Evolutionary conservation across 2,113 vertebrate genomes (phyloP).

Genomic region (Otocyon megalotis): DNA sequence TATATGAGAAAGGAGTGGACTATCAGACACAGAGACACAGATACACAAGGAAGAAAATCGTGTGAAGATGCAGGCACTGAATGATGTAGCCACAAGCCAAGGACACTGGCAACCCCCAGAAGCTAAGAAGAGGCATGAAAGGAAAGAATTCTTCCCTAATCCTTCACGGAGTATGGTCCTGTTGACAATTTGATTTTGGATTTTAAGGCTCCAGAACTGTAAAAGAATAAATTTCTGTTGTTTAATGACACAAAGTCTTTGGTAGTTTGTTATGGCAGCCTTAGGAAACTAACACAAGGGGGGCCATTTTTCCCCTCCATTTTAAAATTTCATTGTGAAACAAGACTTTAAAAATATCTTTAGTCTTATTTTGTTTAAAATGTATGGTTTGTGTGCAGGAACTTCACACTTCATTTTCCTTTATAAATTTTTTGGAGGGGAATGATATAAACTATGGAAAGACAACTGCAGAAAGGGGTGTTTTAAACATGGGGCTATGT

Average conservation of each 20-base stretch:
- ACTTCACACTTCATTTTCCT: constrained; percentile 76
- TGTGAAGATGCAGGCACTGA: not conserved
- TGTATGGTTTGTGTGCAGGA: constrained; percentile 46
- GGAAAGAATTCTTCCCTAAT: not conserved
- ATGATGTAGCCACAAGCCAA: not conserved
- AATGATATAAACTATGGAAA: constrained; percentile 61
- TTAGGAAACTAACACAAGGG: not conserved
- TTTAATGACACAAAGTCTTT: not conserved
- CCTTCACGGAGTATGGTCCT: not conserved
- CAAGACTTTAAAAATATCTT: constrained; percentile 45
- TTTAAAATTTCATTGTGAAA: constrained; percentile 56
- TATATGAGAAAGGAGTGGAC: not conserved
- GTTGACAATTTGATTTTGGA: not conserved
- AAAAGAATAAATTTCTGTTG: not conserved
- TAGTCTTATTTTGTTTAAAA: constrained; percentile 70
- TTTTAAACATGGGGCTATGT: constrained; percentile 66
- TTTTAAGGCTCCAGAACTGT: not conserved
- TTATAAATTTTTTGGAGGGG: constrained; percentile 56
- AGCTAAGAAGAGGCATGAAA: not conserved
- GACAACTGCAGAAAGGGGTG: constrained; percentile 48
- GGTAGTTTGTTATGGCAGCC: not conserved
- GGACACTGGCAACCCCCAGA: not conserved
- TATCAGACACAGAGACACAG: not conserved
- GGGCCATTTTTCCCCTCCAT: not conserved
- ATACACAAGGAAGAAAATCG: not conserved